Conservation (phyloP, 2,888 invertebrate species). For the Agonopterix heracliana region DNA sequence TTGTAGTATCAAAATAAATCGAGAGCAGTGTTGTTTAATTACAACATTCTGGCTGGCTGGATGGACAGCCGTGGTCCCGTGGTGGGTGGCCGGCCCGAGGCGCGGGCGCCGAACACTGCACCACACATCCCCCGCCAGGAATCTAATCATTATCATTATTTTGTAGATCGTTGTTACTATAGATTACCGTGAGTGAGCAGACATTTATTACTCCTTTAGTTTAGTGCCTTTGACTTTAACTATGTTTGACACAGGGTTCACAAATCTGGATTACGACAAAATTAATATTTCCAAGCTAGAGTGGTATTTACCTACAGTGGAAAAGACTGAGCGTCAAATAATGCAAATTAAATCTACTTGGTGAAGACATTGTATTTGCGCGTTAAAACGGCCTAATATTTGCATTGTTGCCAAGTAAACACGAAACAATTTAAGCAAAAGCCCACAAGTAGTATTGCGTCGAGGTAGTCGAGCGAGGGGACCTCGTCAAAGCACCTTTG, state of each 20-base stretch:
- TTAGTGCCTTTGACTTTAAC: constrained; percentile 9
- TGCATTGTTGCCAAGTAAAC: constrained; percentile 18
- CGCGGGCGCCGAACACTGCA: constrained; percentile 29
- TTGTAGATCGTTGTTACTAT: constrained; percentile 38
- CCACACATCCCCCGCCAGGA: constrained; percentile 30
- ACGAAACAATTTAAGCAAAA: constrained; percentile 25
- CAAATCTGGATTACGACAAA: neutral
- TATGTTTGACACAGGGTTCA: constrained; percentile 4
- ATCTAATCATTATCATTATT: constrained; percentile 49
- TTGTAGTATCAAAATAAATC: constrained; percentile 49
- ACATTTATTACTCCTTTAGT: constrained; percentile 19
- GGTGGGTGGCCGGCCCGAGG: constrained; percentile 51
- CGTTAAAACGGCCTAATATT: constrained; percentile 6
- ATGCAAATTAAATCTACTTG: neutral
- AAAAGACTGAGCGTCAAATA: neutral
- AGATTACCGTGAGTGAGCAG: constrained; percentile 37
- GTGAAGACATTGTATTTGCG: constrained; percentile 1
- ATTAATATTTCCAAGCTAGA: no score
- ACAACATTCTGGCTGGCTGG: constrained; percentile 37
- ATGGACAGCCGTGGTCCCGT: constrained; percentile 29
- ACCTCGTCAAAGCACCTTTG: constrained; percentile 50
- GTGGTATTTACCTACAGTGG: no score
- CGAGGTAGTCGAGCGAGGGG: constrained; percentile 23
- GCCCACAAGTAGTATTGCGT: constrained; percentile 22
- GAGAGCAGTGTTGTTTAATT: constrained; percentile 48